Conservation (phyloP, 2,888 invertebrate species). For the Heliconius ismenius region DNA sequence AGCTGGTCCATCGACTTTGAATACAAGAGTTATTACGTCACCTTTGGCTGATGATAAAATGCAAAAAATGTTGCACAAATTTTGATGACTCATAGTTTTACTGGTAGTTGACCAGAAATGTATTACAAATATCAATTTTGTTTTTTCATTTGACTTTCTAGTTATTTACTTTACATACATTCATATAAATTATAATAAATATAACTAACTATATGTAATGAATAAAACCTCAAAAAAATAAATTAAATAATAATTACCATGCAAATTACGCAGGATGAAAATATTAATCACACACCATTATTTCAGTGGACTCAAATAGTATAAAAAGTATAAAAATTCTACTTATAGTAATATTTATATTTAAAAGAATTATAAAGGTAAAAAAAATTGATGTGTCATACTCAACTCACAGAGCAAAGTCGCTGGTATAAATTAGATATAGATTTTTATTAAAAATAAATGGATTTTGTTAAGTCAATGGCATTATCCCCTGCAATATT, state of each 20-base stretch:
- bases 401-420: neutral
- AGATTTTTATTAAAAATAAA: neutral
- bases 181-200: neutral
- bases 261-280: neutral
- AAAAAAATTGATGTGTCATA: neutral
- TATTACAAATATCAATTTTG: neutral
- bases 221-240: neutral
- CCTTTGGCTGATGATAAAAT: slow-evolving; percentile 58
- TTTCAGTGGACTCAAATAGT: neutral
- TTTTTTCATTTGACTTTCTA: neutral
- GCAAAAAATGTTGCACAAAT: slow-evolving; percentile 65
- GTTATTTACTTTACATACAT: neutral
- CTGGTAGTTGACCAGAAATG: slow-evolving; percentile 8
- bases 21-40: slow-evolving; percentile 69
- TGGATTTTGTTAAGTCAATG: neutral
- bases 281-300: neutral
- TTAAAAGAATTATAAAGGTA: too few species aligned
- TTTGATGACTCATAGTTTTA: slow-evolving; percentile 55
- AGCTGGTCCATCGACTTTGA: slow-evolving; percentile 58
- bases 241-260: neutral
- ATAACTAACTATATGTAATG: neutral
- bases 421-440: neutral
- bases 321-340: neutral
- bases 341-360: too few species aligned
- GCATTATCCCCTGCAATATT: neutral